Evolutionary conservation across 2,888 invertebrate genomes (phyloP), one percentile per base, ranked within the genome.

Genomic region (Anodontia alba): DNA sequence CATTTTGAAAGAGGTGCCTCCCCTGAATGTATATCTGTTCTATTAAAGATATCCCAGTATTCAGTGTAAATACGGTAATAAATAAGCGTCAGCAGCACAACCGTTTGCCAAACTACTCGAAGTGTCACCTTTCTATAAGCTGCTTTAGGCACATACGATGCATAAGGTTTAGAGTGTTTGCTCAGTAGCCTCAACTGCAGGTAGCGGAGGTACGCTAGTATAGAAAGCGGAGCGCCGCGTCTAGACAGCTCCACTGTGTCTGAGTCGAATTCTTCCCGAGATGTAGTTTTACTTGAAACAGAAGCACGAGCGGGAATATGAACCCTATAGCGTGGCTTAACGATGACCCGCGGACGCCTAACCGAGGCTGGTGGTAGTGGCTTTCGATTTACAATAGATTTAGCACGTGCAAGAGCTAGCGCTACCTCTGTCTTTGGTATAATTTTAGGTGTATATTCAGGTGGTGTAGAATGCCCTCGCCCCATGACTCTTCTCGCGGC

Each of bases 401-500:
- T 73, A 78, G 83, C 86, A 86, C 86, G 86, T 84, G 86, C 86
- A 82, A 70, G 78, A 78, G 78, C 80, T 76, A 81, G 75, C 80
- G 78, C 80, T 83, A 84, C 86, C 83, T 83, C 83, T 81, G 73
- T 68, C 76, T 70, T 77, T 62, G 62, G 31, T 51, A 72, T n/a
- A n/a, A 73, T 38, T 36, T 62, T 46, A n/a, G 69, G 23, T 20
- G 49, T 36, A 75, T 73, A 62, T 43, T 71, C 46, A 43, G 81
- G 83, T 83, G 86, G 78, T 43, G 80, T 73, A 31, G 83, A 83
- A n/a, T 81, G 86, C 75, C 87, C 83, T 76, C 87, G 88, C 62
- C 2, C 5, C 76, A 88, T 85, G 78, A 86, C 89, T 76, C 91
- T 87, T 81, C 88, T 86, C 73, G 89, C 84, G 75, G 89, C 91